Evolutionary conservation across 2,113 vertebrate species (phyloP).

Genomic region (Caracal caracal): DNA sequence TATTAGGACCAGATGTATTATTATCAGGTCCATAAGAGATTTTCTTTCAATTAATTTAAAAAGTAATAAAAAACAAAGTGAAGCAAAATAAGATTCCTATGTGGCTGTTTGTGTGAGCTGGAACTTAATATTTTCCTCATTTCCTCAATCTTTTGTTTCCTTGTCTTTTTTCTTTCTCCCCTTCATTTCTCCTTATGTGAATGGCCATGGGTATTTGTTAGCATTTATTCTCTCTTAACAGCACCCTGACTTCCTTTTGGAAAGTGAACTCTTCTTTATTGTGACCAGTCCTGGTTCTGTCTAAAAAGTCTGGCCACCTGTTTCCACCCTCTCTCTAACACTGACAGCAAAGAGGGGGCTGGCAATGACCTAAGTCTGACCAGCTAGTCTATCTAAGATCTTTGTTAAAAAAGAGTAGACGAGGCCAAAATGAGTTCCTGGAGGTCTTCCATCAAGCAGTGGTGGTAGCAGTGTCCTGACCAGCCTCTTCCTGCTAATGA

Average conservation of each 20-base stretch:
- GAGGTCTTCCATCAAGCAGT: not conserved
- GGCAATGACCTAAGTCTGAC: not conserved
- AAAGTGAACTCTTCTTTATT: not conserved
- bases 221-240: not conserved
- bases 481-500: not conserved
- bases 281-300: not conserved
- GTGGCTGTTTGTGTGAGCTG: constrained; percentile 13
- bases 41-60: constrained; percentile 79
- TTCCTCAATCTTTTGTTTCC: not conserved
- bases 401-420: not conserved
- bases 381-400: not conserved
- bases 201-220: not conserved
- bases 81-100: constrained; percentile 62
- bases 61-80: constrained; percentile 77
- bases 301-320: not conserved
- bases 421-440: not conserved
- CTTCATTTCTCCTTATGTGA: constrained; percentile 35
- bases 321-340: not conserved
- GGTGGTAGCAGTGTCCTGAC: no score
- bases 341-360: not conserved
- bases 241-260: not conserved
- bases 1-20: constrained; percentile 74
- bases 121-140: constrained; percentile 31
- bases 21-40: constrained; percentile 59
- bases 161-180: not conserved